phyloP scores from a whole-genome alignment of 2,113 vertebrate genomes.

The Bagarius yarrelli region DNA sequence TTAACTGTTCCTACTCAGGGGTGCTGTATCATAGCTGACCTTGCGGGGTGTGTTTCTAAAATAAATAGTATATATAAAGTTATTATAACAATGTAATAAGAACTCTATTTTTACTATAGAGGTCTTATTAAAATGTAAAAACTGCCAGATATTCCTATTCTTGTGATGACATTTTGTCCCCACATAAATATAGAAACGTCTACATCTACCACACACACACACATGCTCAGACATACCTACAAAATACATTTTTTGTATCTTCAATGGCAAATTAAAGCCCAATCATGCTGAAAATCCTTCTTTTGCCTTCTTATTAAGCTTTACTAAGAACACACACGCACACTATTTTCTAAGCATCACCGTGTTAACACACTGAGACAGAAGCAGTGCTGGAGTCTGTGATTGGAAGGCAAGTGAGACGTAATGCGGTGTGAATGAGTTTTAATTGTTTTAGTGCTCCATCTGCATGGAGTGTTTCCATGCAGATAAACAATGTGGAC shows the following conservation, averaged over 20 bases:
- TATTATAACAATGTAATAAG: too few species aligned
- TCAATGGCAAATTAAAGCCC: slow-evolving; percentile 83
- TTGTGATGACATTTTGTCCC: background rate
- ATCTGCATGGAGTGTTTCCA: slow-evolving; percentile 63
- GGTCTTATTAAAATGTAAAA: background rate
- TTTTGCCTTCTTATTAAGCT: slow-evolving; percentile 77
- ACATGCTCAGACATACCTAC: slow-evolving; percentile 55
- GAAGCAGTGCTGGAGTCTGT: slow-evolving; percentile 57
- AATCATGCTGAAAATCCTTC: slow-evolving; percentile 85
- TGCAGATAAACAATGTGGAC: slow-evolving; percentile 64
- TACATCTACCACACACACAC: slow-evolving; percentile 52
- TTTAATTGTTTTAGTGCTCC: slow-evolving; percentile 66
- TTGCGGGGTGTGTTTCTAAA: too few species aligned
- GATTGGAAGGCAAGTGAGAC: slow-evolving; percentile 65
- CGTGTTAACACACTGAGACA: slow-evolving; percentile 67
- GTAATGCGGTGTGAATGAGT: slow-evolving; percentile 59
- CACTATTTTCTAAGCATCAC: slow-evolving; percentile 46
- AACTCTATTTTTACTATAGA: too few species aligned
- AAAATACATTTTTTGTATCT: slow-evolving; percentile 84
- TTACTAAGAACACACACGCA: slow-evolving; percentile 66
- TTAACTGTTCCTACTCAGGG: too few species aligned
- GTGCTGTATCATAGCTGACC: too few species aligned
- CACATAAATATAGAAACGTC: background rate
- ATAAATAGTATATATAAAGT: too few species aligned
- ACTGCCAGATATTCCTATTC: background rate